phyloP scores from a whole-genome alignment of 92 coral and sea anemone species.

The Zoanthus sansibaricus region DNA sequence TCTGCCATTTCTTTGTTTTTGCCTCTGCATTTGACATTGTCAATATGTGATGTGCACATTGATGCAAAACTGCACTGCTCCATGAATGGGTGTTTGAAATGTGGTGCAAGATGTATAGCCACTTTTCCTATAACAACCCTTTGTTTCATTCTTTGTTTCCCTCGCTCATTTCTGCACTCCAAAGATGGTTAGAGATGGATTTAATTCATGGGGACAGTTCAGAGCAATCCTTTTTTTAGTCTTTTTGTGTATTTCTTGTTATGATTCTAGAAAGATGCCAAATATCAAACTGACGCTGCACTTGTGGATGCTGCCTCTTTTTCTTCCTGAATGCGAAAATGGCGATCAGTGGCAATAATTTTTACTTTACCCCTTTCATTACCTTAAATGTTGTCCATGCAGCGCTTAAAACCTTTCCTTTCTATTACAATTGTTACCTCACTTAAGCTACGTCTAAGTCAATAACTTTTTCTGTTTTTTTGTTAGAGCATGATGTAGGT shows the following conservation, averaged over 20 bases:
- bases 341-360: constrained; percentile 36
- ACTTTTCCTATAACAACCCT: neutral
- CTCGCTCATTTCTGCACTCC: constrained; percentile 13
- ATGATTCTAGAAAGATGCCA: constrained; percentile 4
- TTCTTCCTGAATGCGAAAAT: neutral
- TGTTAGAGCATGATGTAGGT: constrained; percentile 48
- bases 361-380: neutral
- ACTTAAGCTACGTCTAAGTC: constrained; percentile 65
- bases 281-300: constrained; percentile 1
- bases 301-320: neutral
- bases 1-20: constrained; percentile 36
- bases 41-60: neutral
- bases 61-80: neutral
- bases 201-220: constrained; percentile 5
- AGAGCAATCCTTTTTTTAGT: constrained; percentile 3
- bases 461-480: constrained; percentile 55
- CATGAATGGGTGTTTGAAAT: constrained; percentile 8
- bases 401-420: constrained; percentile 52
- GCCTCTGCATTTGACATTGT: neutral
- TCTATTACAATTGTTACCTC: constrained; percentile 63
- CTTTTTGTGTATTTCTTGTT: neutral
- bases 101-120: constrained; percentile 5
- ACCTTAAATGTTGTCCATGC: constrained; percentile 11
- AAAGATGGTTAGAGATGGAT: constrained; percentile 9
- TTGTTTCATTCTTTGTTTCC: constrained; percentile 7